A percentile compares a stretch with the other conserved stretches of the same genome.
Conservation (phyloP, 2,888 invertebrate species). For the Pimpla rufipes region DNA sequence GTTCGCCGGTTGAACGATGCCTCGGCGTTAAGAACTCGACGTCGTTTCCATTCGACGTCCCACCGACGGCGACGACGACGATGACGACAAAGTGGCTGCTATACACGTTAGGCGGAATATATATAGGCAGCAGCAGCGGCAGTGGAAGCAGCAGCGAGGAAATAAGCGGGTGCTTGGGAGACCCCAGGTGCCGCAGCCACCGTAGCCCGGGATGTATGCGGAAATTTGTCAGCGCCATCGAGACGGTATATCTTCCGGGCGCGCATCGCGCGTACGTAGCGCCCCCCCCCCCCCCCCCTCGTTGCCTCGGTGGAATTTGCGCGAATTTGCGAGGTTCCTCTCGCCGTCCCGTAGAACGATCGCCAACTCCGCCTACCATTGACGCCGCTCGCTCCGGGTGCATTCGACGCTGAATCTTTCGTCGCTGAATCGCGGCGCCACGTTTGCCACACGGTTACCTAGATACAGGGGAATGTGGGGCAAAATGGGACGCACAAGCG, state of each 20-base stretch:
- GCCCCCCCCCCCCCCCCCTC: no score
- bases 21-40: slow-evolving; percentile 60
- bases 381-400: background rate
- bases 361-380: background rate
- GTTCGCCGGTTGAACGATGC: slow-evolving; percentile 58
- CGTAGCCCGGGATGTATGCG: slow-evolving; percentile 34
- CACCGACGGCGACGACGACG: slow-evolving; percentile 40
- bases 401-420: slow-evolving; percentile 8
- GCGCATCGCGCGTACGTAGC: slow-evolving; percentile 3
- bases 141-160: slow-evolving; percentile 24
- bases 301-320: slow-evolving; percentile 50
- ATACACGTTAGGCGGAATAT: slow-evolving; percentile 31
- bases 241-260: slow-evolving; percentile 41
- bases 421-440: background rate
- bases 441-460: no score
- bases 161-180: slow-evolving; percentile 24
- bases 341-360: no score
- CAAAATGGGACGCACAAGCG: no score
- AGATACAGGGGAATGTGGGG: no score
- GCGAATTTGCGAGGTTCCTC: slow-evolving; percentile 44
- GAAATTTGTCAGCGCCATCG: slow-evolving; percentile 65
- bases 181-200: slow-evolving; percentile 51
- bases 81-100: slow-evolving; percentile 42
- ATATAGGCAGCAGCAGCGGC: slow-evolving; percentile 1
- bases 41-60: slow-evolving; percentile 17